Evolutionary conservation across 1,140 invertebrate genomes (phyloP).

Genomic region (Drosophila mayri): DNA sequence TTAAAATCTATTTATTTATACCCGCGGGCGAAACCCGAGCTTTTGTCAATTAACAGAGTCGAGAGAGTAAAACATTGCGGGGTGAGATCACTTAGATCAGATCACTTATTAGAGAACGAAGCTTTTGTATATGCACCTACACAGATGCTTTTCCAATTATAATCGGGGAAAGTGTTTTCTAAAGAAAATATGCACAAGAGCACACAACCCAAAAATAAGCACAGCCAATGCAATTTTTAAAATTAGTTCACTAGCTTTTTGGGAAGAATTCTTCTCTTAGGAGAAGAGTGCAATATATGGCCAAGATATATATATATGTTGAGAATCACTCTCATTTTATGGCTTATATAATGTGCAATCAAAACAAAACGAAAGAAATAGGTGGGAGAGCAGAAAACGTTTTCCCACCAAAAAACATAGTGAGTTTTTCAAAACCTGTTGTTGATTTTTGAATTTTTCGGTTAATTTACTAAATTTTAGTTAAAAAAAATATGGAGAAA

Average conservation of each 20-base stretch:
- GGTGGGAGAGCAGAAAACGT: constrained; percentile 3
- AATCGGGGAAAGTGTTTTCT: background rate
- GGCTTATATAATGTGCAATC: constrained; percentile 43
- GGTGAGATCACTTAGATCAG: constrained; percentile 13
- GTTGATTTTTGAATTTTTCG: constrained; percentile 10
- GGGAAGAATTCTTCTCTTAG: constrained; percentile 19
- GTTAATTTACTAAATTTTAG: constrained; percentile 15
- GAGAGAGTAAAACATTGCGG: background rate
- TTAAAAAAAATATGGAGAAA: constrained; percentile 50
- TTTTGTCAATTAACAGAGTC: constrained; percentile 19
- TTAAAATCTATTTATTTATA: constrained; percentile 33
- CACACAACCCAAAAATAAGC: constrained; percentile 9
- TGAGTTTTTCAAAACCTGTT: constrained; percentile 25
- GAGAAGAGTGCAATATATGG: constrained; percentile 40
- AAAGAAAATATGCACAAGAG: constrained; percentile 8
- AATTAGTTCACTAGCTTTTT: constrained; percentile 41
- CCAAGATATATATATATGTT: constrained; percentile 6
- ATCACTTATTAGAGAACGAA: background rate
- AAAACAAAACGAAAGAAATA: constrained; percentile 31
- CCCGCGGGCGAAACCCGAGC: constrained; percentile 11
- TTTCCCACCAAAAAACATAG: constrained; percentile 23
- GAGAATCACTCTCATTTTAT: constrained; percentile 1
- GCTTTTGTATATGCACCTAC: background rate
- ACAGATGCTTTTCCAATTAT: background rate
- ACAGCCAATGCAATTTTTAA: constrained; percentile 50